Evolutionary conservation across 2,113 vertebrate genomes (phyloP).

Genomic region (Apaloderma vittatum): DNA sequence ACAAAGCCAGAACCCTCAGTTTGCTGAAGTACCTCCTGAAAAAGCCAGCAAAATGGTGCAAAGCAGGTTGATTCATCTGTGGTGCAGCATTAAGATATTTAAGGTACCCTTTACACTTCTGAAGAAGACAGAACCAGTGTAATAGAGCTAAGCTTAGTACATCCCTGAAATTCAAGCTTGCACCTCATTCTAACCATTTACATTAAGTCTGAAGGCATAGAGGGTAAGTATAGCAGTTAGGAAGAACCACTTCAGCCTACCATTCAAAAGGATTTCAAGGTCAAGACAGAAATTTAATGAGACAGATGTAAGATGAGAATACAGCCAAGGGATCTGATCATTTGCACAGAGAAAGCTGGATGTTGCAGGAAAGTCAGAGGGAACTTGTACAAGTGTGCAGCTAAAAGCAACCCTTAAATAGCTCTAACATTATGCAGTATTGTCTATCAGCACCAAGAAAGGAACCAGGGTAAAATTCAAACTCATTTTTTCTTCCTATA

Average conservation of each 20-base stretch:
- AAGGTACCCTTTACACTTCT: background rate
- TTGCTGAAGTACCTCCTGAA: background rate
- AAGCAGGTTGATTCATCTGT: background rate
- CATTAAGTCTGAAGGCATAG: background rate
- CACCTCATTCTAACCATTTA: background rate
- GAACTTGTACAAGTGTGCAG: background rate
- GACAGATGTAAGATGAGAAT: background rate
- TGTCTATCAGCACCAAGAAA: background rate
- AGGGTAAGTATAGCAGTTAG: background rate
- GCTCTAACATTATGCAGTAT: background rate
- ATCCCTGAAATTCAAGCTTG: background rate
- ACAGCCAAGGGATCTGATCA: background rate
- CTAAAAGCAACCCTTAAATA: background rate
- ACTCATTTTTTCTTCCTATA: background rate
- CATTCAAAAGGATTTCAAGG: background rate
- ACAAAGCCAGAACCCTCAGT: background rate
- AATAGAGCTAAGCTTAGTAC: background rate
- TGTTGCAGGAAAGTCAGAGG: background rate
- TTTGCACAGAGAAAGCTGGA: background rate
- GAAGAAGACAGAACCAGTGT: background rate
- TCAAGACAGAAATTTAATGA: background rate
- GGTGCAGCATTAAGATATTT: background rate
- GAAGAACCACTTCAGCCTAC: background rate
- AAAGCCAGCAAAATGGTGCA: background rate
- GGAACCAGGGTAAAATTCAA: background rate